These are phyloP conservation scores for Phrynosoma platyrhinos DNA, from an alignment of 2,113 vertebrate genomes.

Conservation along the genomic window DNA sequence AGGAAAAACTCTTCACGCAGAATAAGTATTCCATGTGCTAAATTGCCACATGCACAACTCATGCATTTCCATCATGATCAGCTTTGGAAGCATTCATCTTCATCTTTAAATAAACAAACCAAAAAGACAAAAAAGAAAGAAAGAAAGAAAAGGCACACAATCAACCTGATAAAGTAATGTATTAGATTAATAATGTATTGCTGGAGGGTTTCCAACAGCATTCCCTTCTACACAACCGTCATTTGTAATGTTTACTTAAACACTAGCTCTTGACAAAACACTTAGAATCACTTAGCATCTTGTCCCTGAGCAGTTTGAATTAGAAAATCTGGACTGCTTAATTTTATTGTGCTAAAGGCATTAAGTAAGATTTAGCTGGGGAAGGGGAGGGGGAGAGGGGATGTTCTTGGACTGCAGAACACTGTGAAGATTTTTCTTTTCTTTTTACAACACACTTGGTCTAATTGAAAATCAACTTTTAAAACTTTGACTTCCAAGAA, in stretches of 20 bases:
- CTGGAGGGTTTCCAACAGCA: conserved; percentile 65
- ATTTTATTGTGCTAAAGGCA: conserved; percentile 61
- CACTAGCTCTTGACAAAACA: conserved; percentile 74
- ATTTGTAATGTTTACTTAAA: conserved; percentile 82
- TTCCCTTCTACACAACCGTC: conserved; percentile 72
- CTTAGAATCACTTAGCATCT: conserved; percentile 75
- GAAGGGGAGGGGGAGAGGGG: background rate
- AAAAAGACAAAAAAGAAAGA: background rate
- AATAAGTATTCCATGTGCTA: background rate
- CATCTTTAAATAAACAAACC: conserved; percentile 39
- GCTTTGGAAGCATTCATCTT: conserved; percentile 45
- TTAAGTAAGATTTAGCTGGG: background rate
- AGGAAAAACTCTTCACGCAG: no score
- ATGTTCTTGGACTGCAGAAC: background rate
- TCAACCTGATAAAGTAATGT: conserved; percentile 72
- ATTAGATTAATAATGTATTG: conserved; percentile 78
- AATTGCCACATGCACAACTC: background rate
- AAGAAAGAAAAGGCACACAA: conserved; percentile 52
- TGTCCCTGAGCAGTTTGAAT: conserved; percentile 70
- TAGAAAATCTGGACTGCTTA: conserved; percentile 71
- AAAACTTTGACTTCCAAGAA: background rate
- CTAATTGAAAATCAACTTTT: background rate
- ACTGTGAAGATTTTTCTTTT: background rate
- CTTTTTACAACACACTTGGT: background rate
- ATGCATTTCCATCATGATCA: background rate